A percentile compares a stretch with the other conserved stretches of the same genome.
Evolutionary conservation across 2,113 vertebrate genomes (phyloP).

Genomic region (Panurus biarmicus): DNA sequence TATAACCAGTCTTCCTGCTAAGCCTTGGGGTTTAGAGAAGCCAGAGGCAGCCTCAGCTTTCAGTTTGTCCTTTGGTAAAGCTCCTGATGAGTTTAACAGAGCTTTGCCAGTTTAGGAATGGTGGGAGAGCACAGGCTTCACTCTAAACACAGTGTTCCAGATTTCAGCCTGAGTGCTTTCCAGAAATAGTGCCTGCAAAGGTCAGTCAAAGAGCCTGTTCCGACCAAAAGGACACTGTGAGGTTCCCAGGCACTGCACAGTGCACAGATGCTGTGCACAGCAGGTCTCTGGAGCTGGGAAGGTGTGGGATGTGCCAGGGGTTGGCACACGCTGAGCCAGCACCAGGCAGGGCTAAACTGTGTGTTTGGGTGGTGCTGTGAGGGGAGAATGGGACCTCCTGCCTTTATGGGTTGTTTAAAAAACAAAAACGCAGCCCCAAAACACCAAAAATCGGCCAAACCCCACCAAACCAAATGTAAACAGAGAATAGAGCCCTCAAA

Average conservation of each 20-base stretch:
- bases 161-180: not conserved
- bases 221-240: not conserved
- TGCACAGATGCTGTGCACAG: accelerated
- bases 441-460: not conserved
- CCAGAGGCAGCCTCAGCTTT: not conserved
- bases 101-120: not conserved
- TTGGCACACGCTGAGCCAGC: accelerated
- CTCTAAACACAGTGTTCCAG: not conserved
- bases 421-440: not conserved
- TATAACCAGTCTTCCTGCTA: not conserved
- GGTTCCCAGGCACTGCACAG: accelerated
- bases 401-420: not conserved
- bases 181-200: not conserved
- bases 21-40: not conserved
- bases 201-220: not conserved
- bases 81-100: not conserved
- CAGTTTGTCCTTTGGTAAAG: not conserved
- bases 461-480: not conserved
- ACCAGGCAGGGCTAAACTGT: accelerated
- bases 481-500: not conserved
- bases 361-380: not conserved
- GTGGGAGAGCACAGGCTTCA: not conserved
- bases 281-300: accelerated
- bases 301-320: not conserved
- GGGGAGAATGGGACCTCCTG: not conserved